Evolutionary conservation across 2,797 vertebrate genomes (phyloP), one percentile per base, ranked within the genome.

Genomic region (Loriculus beryllinus): DNA sequence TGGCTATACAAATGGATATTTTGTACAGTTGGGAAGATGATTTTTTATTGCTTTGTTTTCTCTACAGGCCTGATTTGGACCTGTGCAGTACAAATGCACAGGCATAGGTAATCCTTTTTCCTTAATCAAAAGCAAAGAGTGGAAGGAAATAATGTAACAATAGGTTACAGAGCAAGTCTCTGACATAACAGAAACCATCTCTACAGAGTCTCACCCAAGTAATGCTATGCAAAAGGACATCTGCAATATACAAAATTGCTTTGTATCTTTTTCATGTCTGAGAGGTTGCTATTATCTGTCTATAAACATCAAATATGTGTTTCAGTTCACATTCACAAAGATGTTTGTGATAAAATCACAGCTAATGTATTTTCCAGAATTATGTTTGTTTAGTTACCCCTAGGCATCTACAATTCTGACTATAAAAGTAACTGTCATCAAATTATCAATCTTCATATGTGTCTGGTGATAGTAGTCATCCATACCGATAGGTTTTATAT

Each of bases 301-400:
- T 86, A 10, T 51, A 68, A 79, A 28, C n/a, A 63, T 84, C 40
- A 83, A 65, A 49, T 64, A 81, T 19, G 23, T 39, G 45, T 93
- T 97, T 96, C 80, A 76, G 48, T 63, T 93, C 75, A 42, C 17
- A 28, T 65, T 91, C 45, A 57, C 47, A 81, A 92, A 68, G 49
- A 67, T 39, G 51, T 39, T 64, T 86, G 69, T 62, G 37, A 68
- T 48, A 87, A 91, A 93, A 72, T 60, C 71, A 62, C 4, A 31
- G 22, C 29, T 88, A 85, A 62, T 10, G 4, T 89, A 54, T 89
- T 40, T 78, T 93, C 47, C 63, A 47, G 15, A 23, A 10, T 88
- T 65, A 51, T 75, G 28, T 86, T 95, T 90, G 56, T 60, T 64
- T 81, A 67, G 60, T 40, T 86, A 57, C 23, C 42, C 15, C 43